Conservation (phyloP, 2,888 invertebrate species). For the Elysia crispata region DNA sequence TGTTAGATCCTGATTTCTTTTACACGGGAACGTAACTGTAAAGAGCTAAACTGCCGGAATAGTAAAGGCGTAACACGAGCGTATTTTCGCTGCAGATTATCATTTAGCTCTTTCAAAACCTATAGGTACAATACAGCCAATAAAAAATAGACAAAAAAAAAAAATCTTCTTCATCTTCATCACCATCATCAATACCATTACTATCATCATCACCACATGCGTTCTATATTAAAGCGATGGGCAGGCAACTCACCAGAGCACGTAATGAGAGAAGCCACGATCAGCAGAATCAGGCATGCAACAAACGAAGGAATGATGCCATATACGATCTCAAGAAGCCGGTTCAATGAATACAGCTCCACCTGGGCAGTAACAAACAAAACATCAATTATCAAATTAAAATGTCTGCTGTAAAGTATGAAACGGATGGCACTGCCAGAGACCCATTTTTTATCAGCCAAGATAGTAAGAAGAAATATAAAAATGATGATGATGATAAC, state of each 20-base stretch:
- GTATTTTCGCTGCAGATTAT: too few species aligned
- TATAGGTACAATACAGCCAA: too few species aligned
- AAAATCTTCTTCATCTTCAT: too few species aligned
- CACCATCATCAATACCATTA: too few species aligned
- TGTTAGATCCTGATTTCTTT: too few species aligned
- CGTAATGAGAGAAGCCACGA: slow-evolving; percentile 2
- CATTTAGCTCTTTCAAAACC: too few species aligned
- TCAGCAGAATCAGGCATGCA: background rate
- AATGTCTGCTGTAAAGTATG: background rate
- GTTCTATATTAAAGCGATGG: background rate
- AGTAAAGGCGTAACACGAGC: too few species aligned
- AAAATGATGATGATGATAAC: background rate
- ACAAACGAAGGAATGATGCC: too few species aligned
- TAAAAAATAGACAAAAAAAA: too few species aligned
- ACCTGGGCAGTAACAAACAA: slow-evolving; percentile 3
- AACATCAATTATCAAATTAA: background rate
- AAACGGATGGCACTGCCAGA: too few species aligned
- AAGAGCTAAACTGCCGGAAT: too few species aligned
- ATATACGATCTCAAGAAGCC: slow-evolving; percentile 18
- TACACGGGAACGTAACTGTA: too few species aligned
- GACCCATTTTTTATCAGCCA: background rate
- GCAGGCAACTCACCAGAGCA: background rate
- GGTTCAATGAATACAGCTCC: slow-evolving; percentile 27
- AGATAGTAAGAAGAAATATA: background rate
- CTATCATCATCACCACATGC: background rate